Base-by-base conservation (phyloP, 35 echinoderm and acorn worm genomes). In the Acanthaster planci region DNA sequence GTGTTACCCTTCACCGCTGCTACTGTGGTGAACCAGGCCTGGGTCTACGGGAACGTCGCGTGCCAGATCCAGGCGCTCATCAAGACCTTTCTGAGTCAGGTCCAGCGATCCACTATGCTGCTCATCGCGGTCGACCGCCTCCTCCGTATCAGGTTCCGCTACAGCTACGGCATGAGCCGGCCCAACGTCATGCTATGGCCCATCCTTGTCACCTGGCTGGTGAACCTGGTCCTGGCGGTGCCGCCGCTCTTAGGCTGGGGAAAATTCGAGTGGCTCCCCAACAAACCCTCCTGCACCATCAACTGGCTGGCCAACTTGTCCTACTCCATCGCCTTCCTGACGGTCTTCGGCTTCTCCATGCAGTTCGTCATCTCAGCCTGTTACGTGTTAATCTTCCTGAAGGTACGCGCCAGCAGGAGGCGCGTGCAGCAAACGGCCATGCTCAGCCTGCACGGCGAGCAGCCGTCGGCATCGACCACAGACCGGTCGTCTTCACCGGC, bases 261-360 rank as follows among this genome's bases (percentile, higher is more conserved):
- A 15, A 53, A 37, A 14, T 83, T 58, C 36, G 36, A 8, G 1
- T 59, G 26, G 38, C 27, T 57, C 1, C 52, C 81, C 38, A 54
- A 83, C 54, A 83, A 83, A 37, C 35, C 81, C 8, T 58, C 56
- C 30, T 83, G 81, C 56, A 83, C 81, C 19, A 53, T 83, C 26
- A 38, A 83, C 30, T 83, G 81, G 81, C 81, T 83, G 7, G 5
- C 12, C 34, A 57, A 38, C 8, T 7, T 60, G 21, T 83, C 81
- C 22, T 83, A 83, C 9, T 59, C 81, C 9, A 35, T 83, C 19
- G 30, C 54, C 53, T 59, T 83, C 19, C 19, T 83, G 32, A 83
- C 81, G 15, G 26, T 83, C 7, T 83, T 37, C 26, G 81, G 81
- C 8, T 83, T 83, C 38, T 8, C 14, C 32, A 5, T 57, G 2